Evolutionary conservation across 2,113 vertebrate species (phyloP).

Genomic region (Lichenostomus cassidix): DNA sequence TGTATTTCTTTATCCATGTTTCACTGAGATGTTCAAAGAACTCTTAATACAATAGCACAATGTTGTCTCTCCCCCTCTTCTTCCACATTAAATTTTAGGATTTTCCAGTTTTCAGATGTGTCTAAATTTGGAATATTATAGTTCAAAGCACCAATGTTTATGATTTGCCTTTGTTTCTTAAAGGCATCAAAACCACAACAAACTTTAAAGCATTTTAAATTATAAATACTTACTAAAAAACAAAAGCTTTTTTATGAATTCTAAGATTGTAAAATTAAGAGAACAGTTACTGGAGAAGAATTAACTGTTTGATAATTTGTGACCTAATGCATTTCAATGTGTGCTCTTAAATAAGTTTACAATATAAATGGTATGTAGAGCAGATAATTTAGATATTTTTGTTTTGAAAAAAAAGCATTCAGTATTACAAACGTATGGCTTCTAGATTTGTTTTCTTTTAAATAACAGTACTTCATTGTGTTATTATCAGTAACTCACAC

Average conservation of each 20-base stretch:
- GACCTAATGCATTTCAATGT: neutral
- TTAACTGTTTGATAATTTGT: neutral
- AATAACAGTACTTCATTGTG: neutral
- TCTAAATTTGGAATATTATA: neutral
- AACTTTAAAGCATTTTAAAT: neutral
- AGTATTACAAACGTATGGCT: neutral
- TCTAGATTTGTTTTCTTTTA: neutral
- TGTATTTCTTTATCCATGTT: neutral
- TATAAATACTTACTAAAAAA: neutral
- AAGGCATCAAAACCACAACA: neutral
- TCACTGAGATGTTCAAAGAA: neutral
- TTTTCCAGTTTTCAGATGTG: neutral
- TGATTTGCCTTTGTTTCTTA: neutral
- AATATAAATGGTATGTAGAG: neutral
- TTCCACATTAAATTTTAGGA: neutral
- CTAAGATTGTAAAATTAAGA: neutral
- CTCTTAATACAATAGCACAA: neutral
- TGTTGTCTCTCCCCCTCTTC: neutral
- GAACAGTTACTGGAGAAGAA: neutral
- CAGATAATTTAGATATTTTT: neutral
- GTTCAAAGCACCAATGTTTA: neutral
- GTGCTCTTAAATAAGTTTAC: neutral
- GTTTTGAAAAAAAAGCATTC: neutral
- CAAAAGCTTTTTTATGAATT: neutral
- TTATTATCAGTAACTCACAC: neutral